Evolutionary conservation across 2,797 vertebrate genomes (phyloP), one percentile per base, ranked within the genome.

Genomic region (Catamblyrhynchus diadema): DNA sequence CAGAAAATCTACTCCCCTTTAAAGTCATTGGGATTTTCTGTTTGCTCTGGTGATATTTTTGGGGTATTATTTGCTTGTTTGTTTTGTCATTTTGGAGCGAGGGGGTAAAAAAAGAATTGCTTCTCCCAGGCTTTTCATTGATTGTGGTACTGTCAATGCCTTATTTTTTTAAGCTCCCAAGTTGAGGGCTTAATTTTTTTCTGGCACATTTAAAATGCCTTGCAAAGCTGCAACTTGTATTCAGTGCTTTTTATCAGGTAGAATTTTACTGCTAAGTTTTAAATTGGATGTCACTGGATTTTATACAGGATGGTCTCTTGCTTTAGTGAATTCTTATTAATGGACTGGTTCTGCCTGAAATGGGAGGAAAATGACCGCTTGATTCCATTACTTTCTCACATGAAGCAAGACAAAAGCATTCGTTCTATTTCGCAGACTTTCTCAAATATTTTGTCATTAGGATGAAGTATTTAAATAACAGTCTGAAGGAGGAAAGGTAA

Each of bases 281-380:
- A 56, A 78, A 81, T 84, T 84, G 48, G 11, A 61, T 67, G 41
- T 73, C 48, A 45, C 37, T 77, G 56, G 30, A 73, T 87, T 79
- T 87, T 67, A 47, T 62, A 60, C n/a, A 80, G n/a, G 12, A 62
- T 79, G 12, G 13, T 72, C 67, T 82, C 72, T 81, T 69, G 14
- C 48, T 87, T 61, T 87, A 56, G 23, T 50, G 51, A 14, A 57
- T 88, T 86, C 59, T 54, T 91, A 70, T 41, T 93, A 90, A 77
- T 65, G 51, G 60, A 81, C 71, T 79, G 17, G n/a, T 87, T 96
- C 61, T 89, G 72, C 79, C 42, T 86, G 82, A 91, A 91, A 86
- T 32, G 8, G 77, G 60, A 92, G 28, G 50, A 37, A 74, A 78
- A 93, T 74, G 65, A 56, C 70, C n/a, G 4, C 75, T 62, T 84